phyloP scores from a whole-genome alignment of 2,888 invertebrate genomes.

The Schizotus pectinicornis region DNA sequence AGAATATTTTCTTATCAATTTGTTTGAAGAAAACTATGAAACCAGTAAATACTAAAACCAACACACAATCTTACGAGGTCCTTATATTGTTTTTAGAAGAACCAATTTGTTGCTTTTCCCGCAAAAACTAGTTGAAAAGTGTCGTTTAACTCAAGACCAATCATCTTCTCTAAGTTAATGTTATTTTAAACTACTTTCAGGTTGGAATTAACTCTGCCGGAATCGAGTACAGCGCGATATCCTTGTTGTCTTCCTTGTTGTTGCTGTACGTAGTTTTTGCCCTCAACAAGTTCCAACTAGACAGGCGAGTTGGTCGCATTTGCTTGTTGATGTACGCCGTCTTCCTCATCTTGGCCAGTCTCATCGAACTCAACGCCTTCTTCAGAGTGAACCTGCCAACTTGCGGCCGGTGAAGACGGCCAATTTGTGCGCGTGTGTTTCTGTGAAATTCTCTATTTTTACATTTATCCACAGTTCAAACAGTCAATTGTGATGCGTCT shows the following conservation, averaged over 20 bases:
- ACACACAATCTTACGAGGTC: too few species aligned
- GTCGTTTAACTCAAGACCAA: too few species aligned
- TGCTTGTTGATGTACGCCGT: conserved; percentile 87
- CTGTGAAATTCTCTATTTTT: conserved; percentile 13
- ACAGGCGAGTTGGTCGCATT: conserved; percentile 82
- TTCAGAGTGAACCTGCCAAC: conserved; percentile 89
- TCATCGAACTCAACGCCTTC: conserved; percentile 93
- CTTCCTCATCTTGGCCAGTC: conserved; percentile 84
- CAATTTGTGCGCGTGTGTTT: conserved; percentile 16
- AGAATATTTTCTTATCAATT: too few species aligned
- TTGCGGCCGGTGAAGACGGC: conserved; percentile 67
- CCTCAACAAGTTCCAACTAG: conserved; percentile 85
- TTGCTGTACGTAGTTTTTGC: conserved; percentile 85
- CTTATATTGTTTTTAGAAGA: too few species aligned
- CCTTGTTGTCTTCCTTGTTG: conserved; percentile 83
- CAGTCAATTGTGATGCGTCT: conserved; percentile 17
- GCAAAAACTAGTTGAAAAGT: too few species aligned
- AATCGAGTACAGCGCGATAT: conserved; percentile 89
- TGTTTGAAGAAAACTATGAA: too few species aligned
- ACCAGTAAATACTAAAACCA: too few species aligned
- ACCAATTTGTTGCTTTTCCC: too few species aligned
- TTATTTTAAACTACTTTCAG: conserved; percentile 51
- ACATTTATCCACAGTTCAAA: conserved; percentile 15
- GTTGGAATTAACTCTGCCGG: conserved; percentile 90
- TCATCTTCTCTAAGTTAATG: conserved; percentile 6